Base-by-base conservation (phyloP, 2,797 vertebrate species). In the Leptoclinus maculatus region DNA sequence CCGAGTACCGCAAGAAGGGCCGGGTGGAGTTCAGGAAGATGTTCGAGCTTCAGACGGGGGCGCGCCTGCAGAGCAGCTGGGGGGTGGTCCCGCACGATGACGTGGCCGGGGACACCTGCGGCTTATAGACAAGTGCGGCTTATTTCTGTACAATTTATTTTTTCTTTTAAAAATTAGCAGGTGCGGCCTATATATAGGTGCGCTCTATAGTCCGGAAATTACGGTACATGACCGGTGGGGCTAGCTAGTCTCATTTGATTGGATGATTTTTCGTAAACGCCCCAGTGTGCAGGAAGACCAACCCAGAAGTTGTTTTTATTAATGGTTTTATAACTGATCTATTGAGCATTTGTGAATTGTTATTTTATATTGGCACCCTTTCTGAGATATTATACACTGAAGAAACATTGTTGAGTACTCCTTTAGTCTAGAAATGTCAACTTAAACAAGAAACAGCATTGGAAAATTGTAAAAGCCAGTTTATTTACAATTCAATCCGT, bases 401-500 rank as follows among this genome's bases (percentile, higher is more conserved):
- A 9, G 21, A 47, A 1, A 47, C 45, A 21, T 47, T 45, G 43
- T 21, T 45, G 45, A 47, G 45, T 47, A 3, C 45, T 49, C 45
- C 51, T 25, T 27, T 27, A 49, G 19, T 23, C 11, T 25, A n/a
- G 17, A 41, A 36, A 32, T 43, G 34, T 27, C 16, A 17, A 67
- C 0, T n/a, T 27, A 60, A 79, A 65, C 5, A 27, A 71, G 17
- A 80, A 58, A 45, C 74, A 54, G 36, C 2, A 41, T 9, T 34
- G 8, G 10, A 25, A 79, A 82, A 64, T 21, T 76, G 43, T 38
- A 63, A 78, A 78, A 66, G 53, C 2, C 6, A 13, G 16, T 88
- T 84, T 89, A 89, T 89, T 90, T 84, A 88, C 76, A 85, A 34
- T 25, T 63, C 32, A 71, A 3, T 74, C 32, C 59, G 17, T 64